These are phyloP conservation scores for Gallinago undulata DNA, from an alignment of 2,113 vertebrate genomes.

Conservation along the genomic window DNA sequence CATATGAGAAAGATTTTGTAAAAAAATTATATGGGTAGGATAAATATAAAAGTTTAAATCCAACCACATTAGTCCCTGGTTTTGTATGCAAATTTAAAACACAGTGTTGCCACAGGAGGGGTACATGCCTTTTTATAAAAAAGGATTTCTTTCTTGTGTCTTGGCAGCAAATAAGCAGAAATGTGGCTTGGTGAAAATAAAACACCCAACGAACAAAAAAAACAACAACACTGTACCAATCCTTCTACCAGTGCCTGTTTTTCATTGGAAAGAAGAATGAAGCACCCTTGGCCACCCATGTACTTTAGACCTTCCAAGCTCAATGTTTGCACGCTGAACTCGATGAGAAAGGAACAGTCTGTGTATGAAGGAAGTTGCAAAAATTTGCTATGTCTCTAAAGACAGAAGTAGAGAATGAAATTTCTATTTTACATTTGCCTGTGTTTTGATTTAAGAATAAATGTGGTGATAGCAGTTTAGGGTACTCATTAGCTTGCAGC, in stretches of 20 bases:
- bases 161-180: conserved; percentile 12
- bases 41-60: neutral
- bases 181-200: neutral
- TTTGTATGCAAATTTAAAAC: neutral
- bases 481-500: neutral
- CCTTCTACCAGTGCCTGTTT: neutral
- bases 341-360: neutral
- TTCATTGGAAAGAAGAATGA: neutral
- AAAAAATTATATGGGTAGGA: neutral
- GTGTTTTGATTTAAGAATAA: neutral
- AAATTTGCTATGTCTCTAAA: neutral
- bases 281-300: conserved; percentile 1
- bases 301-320: neutral
- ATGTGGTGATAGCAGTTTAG: neutral
- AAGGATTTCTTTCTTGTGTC: neutral
- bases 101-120: neutral
- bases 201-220: neutral
- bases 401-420: neutral
- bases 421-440: neutral
- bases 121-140: neutral
- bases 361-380: neutral
- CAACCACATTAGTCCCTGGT: neutral
- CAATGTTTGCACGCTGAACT: neutral
- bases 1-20: neutral
- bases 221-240: neutral